These are phyloP conservation scores for Australoheros scitulus DNA, from an alignment of 2,113 vertebrate genomes.

Conservation along the genomic window DNA sequence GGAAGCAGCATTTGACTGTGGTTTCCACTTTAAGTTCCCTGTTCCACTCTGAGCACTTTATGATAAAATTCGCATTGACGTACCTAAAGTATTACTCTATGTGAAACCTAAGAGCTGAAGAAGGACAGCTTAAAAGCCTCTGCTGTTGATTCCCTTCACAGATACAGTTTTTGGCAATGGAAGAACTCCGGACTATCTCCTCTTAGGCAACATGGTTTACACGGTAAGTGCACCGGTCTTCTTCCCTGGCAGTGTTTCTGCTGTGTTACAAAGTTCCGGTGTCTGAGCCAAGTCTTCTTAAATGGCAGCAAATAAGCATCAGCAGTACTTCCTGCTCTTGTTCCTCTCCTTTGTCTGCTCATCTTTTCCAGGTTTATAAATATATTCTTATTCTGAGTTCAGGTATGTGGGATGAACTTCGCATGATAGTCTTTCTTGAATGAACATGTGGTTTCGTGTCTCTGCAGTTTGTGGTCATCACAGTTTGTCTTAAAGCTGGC, in stretches of 20 bases:
- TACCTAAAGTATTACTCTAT: constrained; percentile 28
- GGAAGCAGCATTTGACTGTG: constrained; percentile 33
- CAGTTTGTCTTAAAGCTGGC: constrained; percentile 98
- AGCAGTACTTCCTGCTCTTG: neutral
- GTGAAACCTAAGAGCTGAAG: constrained; percentile 26
- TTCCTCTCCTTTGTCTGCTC: neutral
- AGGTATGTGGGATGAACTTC: neutral
- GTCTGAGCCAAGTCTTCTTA: constrained; percentile 28
- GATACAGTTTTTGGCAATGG: constrained; percentile 93
- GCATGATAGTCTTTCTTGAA: neutral
- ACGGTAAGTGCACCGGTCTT: constrained; percentile 86
- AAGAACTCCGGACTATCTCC: constrained; percentile 94
- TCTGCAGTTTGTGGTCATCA: constrained; percentile 96
- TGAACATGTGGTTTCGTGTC: constrained; percentile 51
- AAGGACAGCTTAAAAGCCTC: constrained; percentile 57
- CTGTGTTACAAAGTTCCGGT: constrained; percentile 1
- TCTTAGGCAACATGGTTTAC: constrained; percentile 98
- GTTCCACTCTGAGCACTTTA: constrained; percentile 20
- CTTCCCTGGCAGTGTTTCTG: constrained; percentile 23
- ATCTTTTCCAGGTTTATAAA: neutral
- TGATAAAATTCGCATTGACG: constrained; percentile 22
- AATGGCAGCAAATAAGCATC: constrained; percentile 16
- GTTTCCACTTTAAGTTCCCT: constrained; percentile 19
- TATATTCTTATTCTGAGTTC: neutral
- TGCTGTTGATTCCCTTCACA: constrained; percentile 77